A percentile compares a stretch with the other conserved stretches of the same genome.
Evolutionary conservation across 30 jellyfish, hydroid and myxozoan genomes (phyloP).

Genomic region (Turritopsis rubra): DNA sequence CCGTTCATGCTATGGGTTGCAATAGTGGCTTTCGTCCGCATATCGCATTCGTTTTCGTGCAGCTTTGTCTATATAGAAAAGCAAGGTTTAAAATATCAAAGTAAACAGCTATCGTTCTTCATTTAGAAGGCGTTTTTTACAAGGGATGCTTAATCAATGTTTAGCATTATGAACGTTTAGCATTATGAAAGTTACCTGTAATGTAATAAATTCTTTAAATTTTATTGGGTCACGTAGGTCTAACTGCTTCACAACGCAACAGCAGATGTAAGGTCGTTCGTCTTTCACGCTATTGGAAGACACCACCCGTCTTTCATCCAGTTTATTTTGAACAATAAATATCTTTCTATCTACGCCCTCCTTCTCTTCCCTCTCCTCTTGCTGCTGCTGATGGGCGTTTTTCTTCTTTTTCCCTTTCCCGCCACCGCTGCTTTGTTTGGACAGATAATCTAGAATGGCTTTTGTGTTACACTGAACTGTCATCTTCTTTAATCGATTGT

Average conservation of each 20-base stretch:
- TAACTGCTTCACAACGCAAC: constrained; percentile 45
- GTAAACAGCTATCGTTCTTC: too few relatives aligned
- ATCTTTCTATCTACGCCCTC: constrained; percentile 32
- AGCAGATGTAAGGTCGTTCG: constrained; percentile 56
- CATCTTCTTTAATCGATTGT: constrained; percentile 75
- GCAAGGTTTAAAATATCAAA: too few relatives aligned
- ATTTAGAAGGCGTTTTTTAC: too few relatives aligned
- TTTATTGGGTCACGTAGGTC: constrained; percentile 50
- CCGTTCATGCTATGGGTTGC: constrained; percentile 57
- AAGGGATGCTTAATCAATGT: too few relatives aligned
- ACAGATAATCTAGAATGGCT: constrained; percentile 57
- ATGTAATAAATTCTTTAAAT: constrained; percentile 47
- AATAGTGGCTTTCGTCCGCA: constrained; percentile 77
- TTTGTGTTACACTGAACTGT: constrained; percentile 74
- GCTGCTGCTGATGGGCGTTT: constrained; percentile 36
- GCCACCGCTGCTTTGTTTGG: constrained; percentile 37
- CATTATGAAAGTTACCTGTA: constrained; percentile 40
- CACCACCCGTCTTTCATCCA: constrained; percentile 30
- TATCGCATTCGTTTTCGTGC: constrained; percentile 63
- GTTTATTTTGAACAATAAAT: constrained; percentile 32
- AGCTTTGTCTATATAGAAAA: constrained; percentile 47
- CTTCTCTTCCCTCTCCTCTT: constrained; percentile 19
- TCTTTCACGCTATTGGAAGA: constrained; percentile 47
- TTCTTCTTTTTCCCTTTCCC: constrained; percentile 34
- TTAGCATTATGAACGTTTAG: not conserved